A percentile compares a stretch with the other conserved stretches of the same genome.
Evolutionary conservation across 1,140 invertebrate genomes (phyloP).

Genomic region (Cyphomyrmex costatus): DNA sequence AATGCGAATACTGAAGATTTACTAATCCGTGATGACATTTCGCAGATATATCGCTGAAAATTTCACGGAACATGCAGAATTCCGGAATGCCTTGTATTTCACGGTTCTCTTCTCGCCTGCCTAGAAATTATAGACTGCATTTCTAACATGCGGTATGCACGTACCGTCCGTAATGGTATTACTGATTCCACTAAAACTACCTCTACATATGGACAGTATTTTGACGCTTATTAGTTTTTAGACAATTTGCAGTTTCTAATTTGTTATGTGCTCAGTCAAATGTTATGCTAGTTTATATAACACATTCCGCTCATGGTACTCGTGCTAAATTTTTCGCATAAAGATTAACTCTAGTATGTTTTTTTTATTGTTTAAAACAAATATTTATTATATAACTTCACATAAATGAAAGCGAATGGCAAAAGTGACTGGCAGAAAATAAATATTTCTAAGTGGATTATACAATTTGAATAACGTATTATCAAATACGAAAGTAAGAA

Average conservation of each 20-base stretch:
- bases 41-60: neutral
- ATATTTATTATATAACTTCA: neutral
- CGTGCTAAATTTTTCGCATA: neutral
- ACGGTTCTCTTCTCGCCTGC: neutral
- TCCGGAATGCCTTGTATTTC: conserved; percentile 1
- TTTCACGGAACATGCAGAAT: conserved; percentile 1
- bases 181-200: conserved; percentile 19
- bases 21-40: neutral
- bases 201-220: neutral
- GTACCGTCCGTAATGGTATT: conserved; percentile 21
- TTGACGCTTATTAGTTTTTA: conserved; percentile 42
- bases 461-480: neutral
- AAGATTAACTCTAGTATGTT: neutral
- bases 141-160: neutral
- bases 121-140: neutral
- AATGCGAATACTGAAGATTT: neutral
- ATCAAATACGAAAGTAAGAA: neutral
- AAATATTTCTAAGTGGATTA: neutral
- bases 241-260: conserved; percentile 11
- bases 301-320: neutral
- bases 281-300: neutral
- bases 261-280: conserved; percentile 13
- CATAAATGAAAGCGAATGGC: neutral
- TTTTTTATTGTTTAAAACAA: neutral
- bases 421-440: neutral